These are phyloP conservation scores for Monodelphis domestica DNA, from an alignment of 2,797 vertebrate genomes.

Conservation along the genomic window DNA sequence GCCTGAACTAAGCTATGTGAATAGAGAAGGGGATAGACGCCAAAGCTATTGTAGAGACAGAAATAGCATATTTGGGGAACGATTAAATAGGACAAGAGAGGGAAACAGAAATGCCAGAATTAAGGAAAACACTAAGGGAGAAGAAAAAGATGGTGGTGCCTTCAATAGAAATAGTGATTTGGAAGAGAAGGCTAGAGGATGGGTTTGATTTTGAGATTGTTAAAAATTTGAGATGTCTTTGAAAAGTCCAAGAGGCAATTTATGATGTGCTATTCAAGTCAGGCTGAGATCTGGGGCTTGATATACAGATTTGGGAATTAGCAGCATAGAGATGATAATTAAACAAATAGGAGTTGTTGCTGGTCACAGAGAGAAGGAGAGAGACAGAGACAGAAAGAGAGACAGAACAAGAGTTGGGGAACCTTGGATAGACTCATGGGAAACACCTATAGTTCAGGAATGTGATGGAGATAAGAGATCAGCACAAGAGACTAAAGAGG, in stretches of 20 bases:
- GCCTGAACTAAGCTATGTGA: not conserved
- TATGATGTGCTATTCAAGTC: not conserved
- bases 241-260: not conserved
- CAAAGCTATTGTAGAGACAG: not conserved
- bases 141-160: not conserved
- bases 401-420: not conserved
- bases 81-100: not conserved
- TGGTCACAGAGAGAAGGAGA: not conserved
- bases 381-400: not conserved
- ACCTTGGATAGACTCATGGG: not conserved
- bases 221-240: not conserved
- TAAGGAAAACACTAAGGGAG: not conserved
- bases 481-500: not conserved
- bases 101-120: not conserved
- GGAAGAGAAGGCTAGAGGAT: not conserved
- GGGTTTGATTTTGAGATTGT: not conserved
- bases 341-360: no score
- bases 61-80: not conserved
- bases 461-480: not conserved
- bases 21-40: not conserved
- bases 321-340: not conserved
- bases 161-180: no score
- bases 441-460: not conserved
- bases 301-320: not conserved
- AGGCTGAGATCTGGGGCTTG: not conserved